Conservation (phyloP, 1,140 invertebrate genomes). For the Drosophila quadrilineata region DNA sequence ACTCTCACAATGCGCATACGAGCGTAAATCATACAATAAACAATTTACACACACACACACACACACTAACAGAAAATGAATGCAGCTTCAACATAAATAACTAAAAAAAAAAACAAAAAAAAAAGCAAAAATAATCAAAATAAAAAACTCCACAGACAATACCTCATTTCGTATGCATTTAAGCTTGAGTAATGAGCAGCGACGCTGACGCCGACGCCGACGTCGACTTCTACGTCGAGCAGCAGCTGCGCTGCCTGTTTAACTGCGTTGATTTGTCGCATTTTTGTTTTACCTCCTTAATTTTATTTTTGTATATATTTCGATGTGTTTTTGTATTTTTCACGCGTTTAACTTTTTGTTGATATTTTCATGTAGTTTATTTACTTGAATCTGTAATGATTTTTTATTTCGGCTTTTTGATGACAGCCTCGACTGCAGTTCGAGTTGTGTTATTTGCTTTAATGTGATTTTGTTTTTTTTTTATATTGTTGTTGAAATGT, state of each 20-base stretch:
- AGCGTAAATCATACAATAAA: slow-evolving; percentile 50
- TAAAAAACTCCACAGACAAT: slow-evolving; percentile 43
- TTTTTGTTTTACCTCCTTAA: slow-evolving; percentile 6
- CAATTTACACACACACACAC: slow-evolving; percentile 57
- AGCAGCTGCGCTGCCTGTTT: not conserved
- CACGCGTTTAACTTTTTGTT: slow-evolving; percentile 13
- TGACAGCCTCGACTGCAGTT: slow-evolving; percentile 59
- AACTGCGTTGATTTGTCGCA: slow-evolving; percentile 21
- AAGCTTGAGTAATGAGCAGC: slow-evolving; percentile 67
- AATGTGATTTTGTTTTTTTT: slow-evolving; percentile 4
- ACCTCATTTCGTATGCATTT: slow-evolving; percentile 73
- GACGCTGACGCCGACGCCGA: slow-evolving; percentile 12
- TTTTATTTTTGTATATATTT: not conserved
- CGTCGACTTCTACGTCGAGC: not conserved
- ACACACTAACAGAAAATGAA: no score
- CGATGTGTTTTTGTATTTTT: no score
- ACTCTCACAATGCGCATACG: slow-evolving; percentile 23
- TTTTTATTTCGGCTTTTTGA: slow-evolving; percentile 24
- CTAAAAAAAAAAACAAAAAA: no score
- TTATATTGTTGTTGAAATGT: slow-evolving; percentile 15
- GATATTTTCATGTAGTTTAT: slow-evolving; percentile 7
- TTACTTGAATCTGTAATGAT: slow-evolving; percentile 11
- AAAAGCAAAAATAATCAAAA: no score
- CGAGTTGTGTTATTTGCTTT: slow-evolving; percentile 28
- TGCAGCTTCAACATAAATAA: slow-evolving; percentile 55